These are phyloP conservation scores for Schlechtendalia chinensis DNA, from an alignment of 1,140 invertebrate genomes.

Conservation along the genomic window DNA sequence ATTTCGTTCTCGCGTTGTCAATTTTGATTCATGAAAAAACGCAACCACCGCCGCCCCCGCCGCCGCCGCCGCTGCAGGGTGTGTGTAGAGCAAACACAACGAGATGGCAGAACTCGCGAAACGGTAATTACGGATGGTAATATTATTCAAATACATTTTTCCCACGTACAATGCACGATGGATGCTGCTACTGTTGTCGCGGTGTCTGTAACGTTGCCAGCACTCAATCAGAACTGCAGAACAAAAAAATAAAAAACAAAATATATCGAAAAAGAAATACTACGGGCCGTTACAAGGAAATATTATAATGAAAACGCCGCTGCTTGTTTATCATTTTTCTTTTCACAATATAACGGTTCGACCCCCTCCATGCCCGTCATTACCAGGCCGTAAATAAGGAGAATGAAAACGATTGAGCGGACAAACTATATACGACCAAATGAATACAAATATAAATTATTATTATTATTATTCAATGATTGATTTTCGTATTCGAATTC, in stretches of 20 bases:
- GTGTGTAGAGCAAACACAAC: not conserved
- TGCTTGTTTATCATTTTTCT: not conserved
- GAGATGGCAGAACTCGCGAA: not conserved
- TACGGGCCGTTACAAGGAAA: slow-evolving; percentile 11
- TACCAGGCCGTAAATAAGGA: too few relatives aligned
- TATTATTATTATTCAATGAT: too few relatives aligned
- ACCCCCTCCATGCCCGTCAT: too few relatives aligned
- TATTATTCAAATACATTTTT: slow-evolving; percentile 37
- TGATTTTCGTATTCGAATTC: too few relatives aligned
- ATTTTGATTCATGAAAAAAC: not conserved
- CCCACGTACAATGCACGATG: not conserved
- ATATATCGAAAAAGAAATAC: not conserved
- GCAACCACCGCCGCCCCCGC: not conserved
- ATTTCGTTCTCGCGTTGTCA: not conserved
- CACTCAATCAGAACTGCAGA: not conserved
- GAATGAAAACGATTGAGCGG: too few relatives aligned
- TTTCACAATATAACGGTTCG: not conserved
- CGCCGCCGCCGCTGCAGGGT: too few relatives aligned
- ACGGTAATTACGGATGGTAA: slow-evolving; percentile 14
- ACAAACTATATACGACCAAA: too few relatives aligned
- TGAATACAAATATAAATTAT: too few relatives aligned
- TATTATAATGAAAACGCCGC: not conserved
- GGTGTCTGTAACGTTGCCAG: not conserved
- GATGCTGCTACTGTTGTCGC: not conserved
- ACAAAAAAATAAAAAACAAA: not conserved